A percentile compares a stretch with the other conserved stretches of the same genome.
Evolutionary conservation across 1,140 invertebrate genomes (phyloP).

Genomic region (Chrysomallon squamiferum): DNA sequence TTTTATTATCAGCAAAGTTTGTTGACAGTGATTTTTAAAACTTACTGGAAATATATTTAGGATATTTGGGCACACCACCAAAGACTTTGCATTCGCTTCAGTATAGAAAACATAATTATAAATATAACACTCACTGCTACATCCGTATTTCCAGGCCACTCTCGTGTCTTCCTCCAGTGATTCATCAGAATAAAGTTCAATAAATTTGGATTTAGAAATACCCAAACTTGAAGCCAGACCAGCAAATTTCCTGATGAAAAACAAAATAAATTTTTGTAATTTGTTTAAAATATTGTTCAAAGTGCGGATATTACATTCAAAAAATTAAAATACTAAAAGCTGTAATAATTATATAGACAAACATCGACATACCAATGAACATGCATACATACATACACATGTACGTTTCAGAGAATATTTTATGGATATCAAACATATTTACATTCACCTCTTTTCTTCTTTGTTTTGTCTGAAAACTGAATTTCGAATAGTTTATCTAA

Average conservation of each 20-base stretch:
- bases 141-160: conserved; percentile 48
- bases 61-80: too few relatives aligned
- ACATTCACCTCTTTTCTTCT: too few relatives aligned
- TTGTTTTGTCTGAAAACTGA: too few relatives aligned
- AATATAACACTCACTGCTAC: conserved; percentile 29
- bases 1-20: too few relatives aligned
- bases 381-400: background rate
- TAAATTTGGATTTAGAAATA: conserved; percentile 14
- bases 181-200: background rate
- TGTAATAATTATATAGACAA: background rate
- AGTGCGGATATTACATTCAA: background rate
- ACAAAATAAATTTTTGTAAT: background rate
- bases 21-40: too few relatives aligned
- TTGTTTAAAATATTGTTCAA: background rate
- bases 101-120: too few relatives aligned
- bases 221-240: conserved; percentile 13
- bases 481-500: too few relatives aligned
- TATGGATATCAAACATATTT: background rate
- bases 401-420: background rate
- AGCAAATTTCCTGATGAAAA: conserved; percentile 20
- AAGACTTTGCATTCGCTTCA: too few relatives aligned
- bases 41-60: too few relatives aligned
- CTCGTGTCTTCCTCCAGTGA: conserved; percentile 30
- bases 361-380: background rate
- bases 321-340: background rate